These are phyloP conservation scores for Drosophila bocki DNA, from an alignment of 1,140 invertebrate species.

Conservation along the genomic window DNA sequence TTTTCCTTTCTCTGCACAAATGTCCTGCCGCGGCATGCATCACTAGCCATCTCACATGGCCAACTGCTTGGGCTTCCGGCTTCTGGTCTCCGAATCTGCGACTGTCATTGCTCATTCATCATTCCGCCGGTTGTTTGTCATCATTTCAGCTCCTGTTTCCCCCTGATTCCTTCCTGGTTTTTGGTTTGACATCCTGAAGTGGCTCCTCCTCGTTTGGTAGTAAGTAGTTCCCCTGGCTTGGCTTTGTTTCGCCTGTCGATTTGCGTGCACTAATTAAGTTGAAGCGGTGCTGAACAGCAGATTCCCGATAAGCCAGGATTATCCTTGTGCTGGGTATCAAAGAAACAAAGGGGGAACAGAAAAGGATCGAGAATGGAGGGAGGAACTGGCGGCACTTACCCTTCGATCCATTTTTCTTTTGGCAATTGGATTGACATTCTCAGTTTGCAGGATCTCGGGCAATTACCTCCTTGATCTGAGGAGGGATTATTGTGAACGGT, in stretches of 20 bases:
- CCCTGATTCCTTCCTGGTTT: conserved; percentile 26
- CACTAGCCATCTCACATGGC: conserved; percentile 57
- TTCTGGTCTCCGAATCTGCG: conserved; percentile 24
- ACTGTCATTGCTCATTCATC: conserved; percentile 43
- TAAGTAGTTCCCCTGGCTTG: conserved; percentile 12
- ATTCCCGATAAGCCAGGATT: conserved; percentile 62
- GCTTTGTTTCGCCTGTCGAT: conserved; percentile 50
- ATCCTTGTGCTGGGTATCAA: conserved; percentile 14
- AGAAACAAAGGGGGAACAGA: neutral
- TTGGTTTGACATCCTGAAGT: conserved; percentile 74
- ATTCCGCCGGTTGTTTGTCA: conserved; percentile 37
- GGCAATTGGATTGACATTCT: conserved; percentile 36
- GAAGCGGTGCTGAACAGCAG: conserved; percentile 41
- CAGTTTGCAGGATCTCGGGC: neutral
- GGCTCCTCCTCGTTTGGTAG: conserved; percentile 10
- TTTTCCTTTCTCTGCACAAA: neutral
- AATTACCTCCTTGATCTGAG: conserved; percentile 4
- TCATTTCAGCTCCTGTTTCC: conserved; percentile 19
- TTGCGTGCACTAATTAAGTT: conserved; percentile 78
- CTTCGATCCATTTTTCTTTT: neutral
- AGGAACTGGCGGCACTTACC: neutral
- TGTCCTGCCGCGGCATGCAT: conserved; percentile 62
- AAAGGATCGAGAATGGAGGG: neutral
- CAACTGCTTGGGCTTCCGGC: conserved; percentile 65
- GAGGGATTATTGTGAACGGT: neutral